phyloP scores from a whole-genome alignment of 1,140 invertebrate genomes.

The Penaeus chinensis region DNA sequence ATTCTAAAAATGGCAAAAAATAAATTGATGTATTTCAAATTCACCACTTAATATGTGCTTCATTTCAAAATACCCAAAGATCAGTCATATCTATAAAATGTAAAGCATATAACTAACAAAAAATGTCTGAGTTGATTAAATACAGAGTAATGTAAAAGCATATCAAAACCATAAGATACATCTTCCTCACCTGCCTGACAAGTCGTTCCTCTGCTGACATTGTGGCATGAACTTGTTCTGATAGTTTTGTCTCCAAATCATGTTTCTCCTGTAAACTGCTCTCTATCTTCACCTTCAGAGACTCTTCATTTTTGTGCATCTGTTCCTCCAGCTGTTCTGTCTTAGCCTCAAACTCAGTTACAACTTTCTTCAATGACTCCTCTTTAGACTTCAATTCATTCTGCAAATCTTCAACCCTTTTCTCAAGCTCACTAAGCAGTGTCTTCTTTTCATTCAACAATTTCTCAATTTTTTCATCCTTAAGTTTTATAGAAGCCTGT shows the following conservation, averaged over 20 bases:
- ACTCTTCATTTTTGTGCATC: background rate
- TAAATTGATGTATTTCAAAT: too few relatives aligned
- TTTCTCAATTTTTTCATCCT: conserved; percentile 39
- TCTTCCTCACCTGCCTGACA: conserved; percentile 37
- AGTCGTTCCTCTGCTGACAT: conserved; percentile 24
- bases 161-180: background rate
- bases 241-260: conserved; percentile 11
- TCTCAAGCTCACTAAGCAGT: conserved; percentile 34
- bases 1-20: too few relatives aligned
- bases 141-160: background rate
- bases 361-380: conserved; percentile 9
- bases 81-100: too few relatives aligned
- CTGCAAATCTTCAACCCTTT: conserved; percentile 37
- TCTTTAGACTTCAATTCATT: conserved; percentile 46
- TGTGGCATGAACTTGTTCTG: background rate
- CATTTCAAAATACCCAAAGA: too few relatives aligned
- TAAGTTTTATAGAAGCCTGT: conserved; percentile 1
- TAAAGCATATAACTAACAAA: too few relatives aligned
- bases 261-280: conserved; percentile 40
- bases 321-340: conserved; percentile 34
- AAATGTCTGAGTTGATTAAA: too few relatives aligned
- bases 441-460: conserved; percentile 36
- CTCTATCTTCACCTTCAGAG: conserved; percentile 11
- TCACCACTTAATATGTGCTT: too few relatives aligned
- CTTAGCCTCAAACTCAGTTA: conserved; percentile 19